phyloP scores from a whole-genome alignment of 1,140 invertebrate genomes.

The Formica exsecta region DNA sequence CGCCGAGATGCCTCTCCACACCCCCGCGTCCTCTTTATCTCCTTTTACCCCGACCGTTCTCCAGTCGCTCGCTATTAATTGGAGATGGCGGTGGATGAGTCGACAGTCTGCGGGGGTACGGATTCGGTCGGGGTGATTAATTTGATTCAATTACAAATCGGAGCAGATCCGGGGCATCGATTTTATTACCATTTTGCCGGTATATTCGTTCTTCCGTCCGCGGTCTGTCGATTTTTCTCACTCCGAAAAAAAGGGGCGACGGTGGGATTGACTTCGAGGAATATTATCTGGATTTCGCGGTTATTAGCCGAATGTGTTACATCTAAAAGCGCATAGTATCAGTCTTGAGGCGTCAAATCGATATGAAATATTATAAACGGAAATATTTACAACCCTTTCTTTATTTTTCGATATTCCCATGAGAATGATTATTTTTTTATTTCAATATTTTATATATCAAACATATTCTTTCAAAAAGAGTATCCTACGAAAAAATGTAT shows the following conservation, averaged over 20 bases:
- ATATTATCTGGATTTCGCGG: background rate
- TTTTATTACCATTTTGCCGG: slow-evolving; percentile 73
- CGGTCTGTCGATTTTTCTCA: slow-evolving; percentile 57
- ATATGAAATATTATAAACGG: background rate
- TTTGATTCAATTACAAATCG: slow-evolving; percentile 79
- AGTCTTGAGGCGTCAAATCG: background rate
- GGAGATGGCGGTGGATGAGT: slow-evolving; percentile 67
- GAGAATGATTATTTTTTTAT: slow-evolving; percentile 3
- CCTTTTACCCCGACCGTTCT: background rate
- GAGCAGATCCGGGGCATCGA: slow-evolving; percentile 75
- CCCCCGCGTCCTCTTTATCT: background rate
- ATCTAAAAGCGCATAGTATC: background rate
- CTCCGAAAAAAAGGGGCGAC: background rate
- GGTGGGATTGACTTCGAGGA: slow-evolving; percentile 20
- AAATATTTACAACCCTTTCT: background rate
- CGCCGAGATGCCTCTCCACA: slow-evolving; percentile 43
- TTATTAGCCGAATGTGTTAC: slow-evolving; percentile 6
- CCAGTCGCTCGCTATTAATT: slow-evolving; percentile 75
- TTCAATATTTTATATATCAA: no score
- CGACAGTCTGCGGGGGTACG: slow-evolving; percentile 35
- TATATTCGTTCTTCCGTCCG: slow-evolving; percentile 43
- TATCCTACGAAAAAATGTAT: no score
- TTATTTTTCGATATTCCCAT: background rate
- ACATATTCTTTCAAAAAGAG: no score
- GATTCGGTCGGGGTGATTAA: slow-evolving; percentile 73